phyloP scores from a whole-genome alignment of 2,113 vertebrate species.

The Limanda limanda region DNA sequence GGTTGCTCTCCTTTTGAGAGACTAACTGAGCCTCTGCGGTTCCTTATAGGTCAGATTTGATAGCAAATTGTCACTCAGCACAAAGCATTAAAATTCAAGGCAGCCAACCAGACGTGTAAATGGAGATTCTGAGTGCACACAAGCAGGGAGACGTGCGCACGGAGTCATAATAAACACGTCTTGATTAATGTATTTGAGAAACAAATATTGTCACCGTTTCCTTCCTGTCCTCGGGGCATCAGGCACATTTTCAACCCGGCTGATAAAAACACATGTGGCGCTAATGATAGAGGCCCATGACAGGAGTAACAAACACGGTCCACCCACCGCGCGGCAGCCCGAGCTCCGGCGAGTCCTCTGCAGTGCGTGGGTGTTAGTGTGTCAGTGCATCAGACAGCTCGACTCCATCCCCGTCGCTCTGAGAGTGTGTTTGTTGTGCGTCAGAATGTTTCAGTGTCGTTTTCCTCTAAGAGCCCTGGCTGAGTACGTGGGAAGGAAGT shows the following conservation, averaged over 20 bases:
- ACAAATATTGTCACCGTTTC: constrained; percentile 66
- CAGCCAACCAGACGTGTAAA: constrained; percentile 34
- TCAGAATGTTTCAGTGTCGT: constrained; percentile 42
- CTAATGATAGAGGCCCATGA: constrained; percentile 74
- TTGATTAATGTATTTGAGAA: constrained; percentile 70
- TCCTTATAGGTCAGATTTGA: constrained; percentile 55
- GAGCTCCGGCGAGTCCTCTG: constrained; percentile 48
- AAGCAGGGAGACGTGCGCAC: constrained; percentile 28
- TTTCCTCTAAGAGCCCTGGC: constrained; percentile 43
- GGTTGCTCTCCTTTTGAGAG: constrained; percentile 36
- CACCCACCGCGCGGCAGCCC: constrained; percentile 64
- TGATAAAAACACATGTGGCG: constrained; percentile 65
- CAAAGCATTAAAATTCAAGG: constrained; percentile 42
- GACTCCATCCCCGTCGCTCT: constrained; percentile 59
- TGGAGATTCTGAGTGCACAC: constrained; percentile 33
- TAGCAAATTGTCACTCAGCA: constrained; percentile 52
- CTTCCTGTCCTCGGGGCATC: constrained; percentile 53
- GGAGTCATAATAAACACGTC: constrained; percentile 62
- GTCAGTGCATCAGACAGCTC: constrained; percentile 76
- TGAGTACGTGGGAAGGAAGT: constrained; percentile 58
- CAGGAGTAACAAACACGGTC: constrained; percentile 70
- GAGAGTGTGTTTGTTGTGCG: constrained; percentile 50
- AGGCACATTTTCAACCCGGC: constrained; percentile 49
- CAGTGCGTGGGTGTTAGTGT: constrained; percentile 71
- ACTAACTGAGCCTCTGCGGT: constrained; percentile 39